Evolutionary conservation across 2,888 invertebrate genomes (phyloP).

Genomic region (Troglohyphantes excavatus): DNA sequence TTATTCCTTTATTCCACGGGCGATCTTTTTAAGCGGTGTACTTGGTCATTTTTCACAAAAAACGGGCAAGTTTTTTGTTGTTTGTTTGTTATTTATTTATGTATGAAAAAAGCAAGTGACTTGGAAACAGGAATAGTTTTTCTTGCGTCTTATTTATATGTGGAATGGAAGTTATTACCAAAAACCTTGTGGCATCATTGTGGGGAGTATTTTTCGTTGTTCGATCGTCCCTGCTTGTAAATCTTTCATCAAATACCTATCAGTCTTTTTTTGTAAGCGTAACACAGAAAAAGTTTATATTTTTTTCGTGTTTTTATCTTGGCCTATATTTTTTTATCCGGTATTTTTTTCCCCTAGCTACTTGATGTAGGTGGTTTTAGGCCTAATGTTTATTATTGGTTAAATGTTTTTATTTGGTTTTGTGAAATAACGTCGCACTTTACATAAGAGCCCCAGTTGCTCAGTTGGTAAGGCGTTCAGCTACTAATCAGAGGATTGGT

Average conservation of each 20-base stretch:
- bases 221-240: conserved; percentile 10
- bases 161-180: conserved; percentile 68
- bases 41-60: background rate
- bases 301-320: conserved; percentile 27
- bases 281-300: conserved; percentile 4
- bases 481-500: no score
- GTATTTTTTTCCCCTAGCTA: no score
- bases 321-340: no score
- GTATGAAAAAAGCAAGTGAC: background rate
- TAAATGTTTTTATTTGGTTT: no score
- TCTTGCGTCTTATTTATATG: conserved; percentile 67
- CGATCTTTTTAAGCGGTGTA: background rate
- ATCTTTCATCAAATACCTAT: conserved; percentile 77
- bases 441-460: no score
- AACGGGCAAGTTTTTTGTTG: conserved; percentile 32
- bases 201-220: conserved; percentile 42
- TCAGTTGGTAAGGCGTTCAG: no score
- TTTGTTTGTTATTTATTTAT: background rate
- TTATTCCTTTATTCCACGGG: background rate
- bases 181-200: conserved; percentile 68
- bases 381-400: no score
- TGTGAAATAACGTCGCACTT: no score
- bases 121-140: conserved; percentile 1
- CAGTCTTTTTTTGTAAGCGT: conserved; percentile 13
- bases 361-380: no score